These are phyloP conservation scores for Oreotrochilus melanogaster DNA, from an alignment of 2,113 vertebrate genomes.

Conservation along the genomic window DNA sequence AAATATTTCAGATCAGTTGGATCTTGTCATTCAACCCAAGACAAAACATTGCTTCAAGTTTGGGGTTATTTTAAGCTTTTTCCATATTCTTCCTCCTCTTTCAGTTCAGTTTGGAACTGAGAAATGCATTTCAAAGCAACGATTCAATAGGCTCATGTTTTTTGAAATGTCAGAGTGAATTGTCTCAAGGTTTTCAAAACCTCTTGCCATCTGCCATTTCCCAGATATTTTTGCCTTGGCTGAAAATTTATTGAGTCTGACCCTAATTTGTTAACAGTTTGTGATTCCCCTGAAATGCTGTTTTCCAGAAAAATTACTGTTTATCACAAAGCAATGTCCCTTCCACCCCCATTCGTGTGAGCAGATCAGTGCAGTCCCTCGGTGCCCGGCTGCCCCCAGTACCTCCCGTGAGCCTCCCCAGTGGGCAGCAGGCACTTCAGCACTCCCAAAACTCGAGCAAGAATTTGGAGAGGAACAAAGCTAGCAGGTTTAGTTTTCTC, in stretches of 20 bases:
- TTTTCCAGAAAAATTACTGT: background rate
- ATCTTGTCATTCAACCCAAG: background rate
- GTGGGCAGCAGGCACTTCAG: background rate
- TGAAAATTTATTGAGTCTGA: background rate
- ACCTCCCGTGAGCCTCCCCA: rapidly evolving
- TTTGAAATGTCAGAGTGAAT: background rate
- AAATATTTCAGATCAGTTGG: background rate
- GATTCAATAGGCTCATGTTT: background rate
- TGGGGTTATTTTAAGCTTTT: background rate
- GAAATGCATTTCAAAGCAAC: conserved; percentile 2
- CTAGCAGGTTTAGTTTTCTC: background rate
- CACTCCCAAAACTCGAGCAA: background rate
- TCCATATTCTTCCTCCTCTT: background rate
- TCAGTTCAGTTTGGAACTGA: background rate
- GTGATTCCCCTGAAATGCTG: background rate
- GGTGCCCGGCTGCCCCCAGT: rapidly evolving
- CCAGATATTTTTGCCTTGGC: background rate
- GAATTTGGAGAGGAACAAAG: background rate
- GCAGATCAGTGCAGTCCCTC: background rate
- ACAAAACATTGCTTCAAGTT: background rate
- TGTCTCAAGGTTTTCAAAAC: background rate
- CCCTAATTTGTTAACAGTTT: background rate
- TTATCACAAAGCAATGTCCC: background rate
- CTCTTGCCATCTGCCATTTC: background rate
- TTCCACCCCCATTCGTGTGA: background rate